phyloP scores from a whole-genome alignment of 2,113 vertebrate genomes.

The Hucho hucho region DNA sequence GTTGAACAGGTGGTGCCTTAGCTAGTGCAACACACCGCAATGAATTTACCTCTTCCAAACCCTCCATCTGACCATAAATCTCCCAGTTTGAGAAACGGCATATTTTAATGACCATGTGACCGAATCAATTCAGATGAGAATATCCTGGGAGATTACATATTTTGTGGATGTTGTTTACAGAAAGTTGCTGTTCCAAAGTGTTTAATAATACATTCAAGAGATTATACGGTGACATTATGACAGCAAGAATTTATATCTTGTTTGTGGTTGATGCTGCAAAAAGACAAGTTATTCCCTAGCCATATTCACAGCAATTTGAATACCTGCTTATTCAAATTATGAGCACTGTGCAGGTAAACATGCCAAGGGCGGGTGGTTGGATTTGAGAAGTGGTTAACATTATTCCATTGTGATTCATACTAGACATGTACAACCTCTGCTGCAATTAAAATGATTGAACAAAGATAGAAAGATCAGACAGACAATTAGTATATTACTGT shows the following conservation, averaged over 20 bases:
- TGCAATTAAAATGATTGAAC: neutral
- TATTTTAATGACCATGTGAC: conserved; percentile 61
- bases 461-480: neutral
- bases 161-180: neutral
- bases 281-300: neutral
- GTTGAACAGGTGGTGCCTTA: conserved; percentile 73
- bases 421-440: neutral
- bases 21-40: conserved; percentile 67
- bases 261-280: neutral
- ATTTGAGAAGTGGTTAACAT: neutral
- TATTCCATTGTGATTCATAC: neutral
- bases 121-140: conserved; percentile 47
- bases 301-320: no score
- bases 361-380: neutral
- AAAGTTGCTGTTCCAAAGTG: neutral
- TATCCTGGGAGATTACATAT: neutral
- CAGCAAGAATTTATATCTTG: neutral
- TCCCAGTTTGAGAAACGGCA: conserved; percentile 51
- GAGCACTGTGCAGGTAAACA: neutral
- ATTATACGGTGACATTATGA: neutral
- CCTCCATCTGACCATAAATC: conserved; percentile 70
- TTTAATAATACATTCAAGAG: neutral
- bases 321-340: no score
- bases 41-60: conserved; percentile 68
- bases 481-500: neutral